Percentiles rank a stretch among this genome's conserved stretches.
Conservation (phyloP, 2,113 vertebrate genomes). For the Chaenogobius annularis region DNA sequence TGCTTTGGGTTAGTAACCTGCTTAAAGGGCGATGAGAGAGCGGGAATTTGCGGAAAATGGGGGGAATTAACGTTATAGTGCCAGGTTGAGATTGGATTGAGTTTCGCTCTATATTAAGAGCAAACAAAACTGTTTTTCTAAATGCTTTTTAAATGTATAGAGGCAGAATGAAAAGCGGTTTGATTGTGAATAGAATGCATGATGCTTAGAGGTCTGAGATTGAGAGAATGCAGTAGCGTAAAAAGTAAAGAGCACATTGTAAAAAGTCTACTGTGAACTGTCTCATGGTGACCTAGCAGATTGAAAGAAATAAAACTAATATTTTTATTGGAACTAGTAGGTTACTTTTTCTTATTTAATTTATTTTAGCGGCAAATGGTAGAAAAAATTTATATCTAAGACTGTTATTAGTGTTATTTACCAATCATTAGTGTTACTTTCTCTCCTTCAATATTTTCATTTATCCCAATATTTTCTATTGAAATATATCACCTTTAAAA, state of each 20-base stretch:
- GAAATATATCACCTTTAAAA: too few species aligned
- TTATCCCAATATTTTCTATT: too few species aligned
- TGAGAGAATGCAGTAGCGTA: neutral
- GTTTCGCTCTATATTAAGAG: conserved; percentile 1
- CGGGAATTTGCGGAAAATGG: conserved; percentile 24
- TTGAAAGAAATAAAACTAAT: too few species aligned
- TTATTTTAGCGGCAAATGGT: too few species aligned
- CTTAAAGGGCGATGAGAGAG: conserved; percentile 25
- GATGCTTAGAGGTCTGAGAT: neutral
- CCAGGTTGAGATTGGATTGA: neutral
- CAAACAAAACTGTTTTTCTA: neutral
- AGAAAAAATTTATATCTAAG: too few species aligned
- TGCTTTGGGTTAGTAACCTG: conserved; percentile 56
- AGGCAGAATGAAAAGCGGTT: neutral
- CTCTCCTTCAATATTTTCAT: too few species aligned
- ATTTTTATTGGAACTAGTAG: too few species aligned
- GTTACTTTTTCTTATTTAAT: too few species aligned
- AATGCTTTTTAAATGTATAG: neutral
- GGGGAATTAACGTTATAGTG: neutral
- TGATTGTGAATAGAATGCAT: neutral
- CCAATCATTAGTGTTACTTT: too few species aligned
- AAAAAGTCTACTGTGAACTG: neutral
- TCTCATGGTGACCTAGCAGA: too few species aligned
- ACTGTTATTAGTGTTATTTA: too few species aligned
- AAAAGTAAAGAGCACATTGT: neutral